Evolutionary conservation across 2,797 vertebrate genomes (phyloP).

Genomic region (Spondyliosoma cantharus): DNA sequence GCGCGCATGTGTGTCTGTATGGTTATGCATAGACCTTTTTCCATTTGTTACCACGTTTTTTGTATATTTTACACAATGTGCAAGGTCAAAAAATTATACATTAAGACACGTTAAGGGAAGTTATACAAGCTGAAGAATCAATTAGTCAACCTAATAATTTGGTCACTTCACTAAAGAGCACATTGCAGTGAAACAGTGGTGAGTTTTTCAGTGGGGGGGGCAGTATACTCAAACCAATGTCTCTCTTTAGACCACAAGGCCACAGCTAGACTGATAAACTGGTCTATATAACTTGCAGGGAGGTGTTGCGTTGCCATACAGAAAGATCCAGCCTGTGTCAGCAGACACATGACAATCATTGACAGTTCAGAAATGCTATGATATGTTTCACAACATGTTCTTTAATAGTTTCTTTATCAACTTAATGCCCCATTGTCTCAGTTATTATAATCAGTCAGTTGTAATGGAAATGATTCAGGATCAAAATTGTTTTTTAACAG

Average conservation of each 20-base stretch:
- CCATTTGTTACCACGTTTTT: not conserved
- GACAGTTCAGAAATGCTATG: not conserved
- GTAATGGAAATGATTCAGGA: no score
- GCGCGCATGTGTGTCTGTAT: not conserved
- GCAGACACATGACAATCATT: not conserved
- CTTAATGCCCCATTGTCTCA: not conserved
- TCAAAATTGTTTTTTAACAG: no score
- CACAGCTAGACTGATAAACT: no score
- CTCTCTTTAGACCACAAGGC: not conserved
- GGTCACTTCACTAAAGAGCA: not conserved
- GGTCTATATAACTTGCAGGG: not conserved
- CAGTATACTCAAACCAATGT: not conserved
- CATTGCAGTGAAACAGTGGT: not conserved
- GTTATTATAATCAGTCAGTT: no score
- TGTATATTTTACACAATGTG: not conserved
- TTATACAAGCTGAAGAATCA: not conserved
- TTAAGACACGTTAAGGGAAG: not conserved
- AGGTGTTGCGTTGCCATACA: not conserved
- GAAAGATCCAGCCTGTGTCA: no score
- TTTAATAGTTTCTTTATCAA: not conserved
- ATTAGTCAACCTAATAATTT: no score
- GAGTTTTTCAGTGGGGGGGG: not conserved
- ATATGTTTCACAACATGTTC: not conserved
- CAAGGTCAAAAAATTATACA: not conserved
- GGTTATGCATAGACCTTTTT: not conserved